Base-by-base conservation (phyloP, 1,140 invertebrate genomes). In the Scaptodrosophila lebanonensis region DNA sequence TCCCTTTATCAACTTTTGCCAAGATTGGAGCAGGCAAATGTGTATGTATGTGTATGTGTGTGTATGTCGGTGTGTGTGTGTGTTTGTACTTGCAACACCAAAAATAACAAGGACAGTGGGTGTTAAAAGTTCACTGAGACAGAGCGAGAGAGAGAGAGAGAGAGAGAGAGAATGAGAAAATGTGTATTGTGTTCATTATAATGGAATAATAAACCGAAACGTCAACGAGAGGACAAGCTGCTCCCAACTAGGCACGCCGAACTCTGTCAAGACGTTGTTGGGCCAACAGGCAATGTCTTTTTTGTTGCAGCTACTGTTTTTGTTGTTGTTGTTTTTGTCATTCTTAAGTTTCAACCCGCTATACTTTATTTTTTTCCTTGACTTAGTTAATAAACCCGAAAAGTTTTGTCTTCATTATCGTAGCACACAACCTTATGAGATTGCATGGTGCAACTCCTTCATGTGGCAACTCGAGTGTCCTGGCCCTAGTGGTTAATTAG, bases 171-270 rank as follows among this genome's bases (percentile, higher is more conserved):
- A 12, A 44, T 56, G 33, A 57, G 48, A 72, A 72, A 72, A 63
- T 64, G 56, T 71, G 73, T 73, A 69, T 79, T 79, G 73, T 79
- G 69, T 82, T 82, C 62, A 82, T 82, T 75, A 82, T 82, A 79
- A 79, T 82, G 54, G 75, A 79, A 73, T 79, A 79, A 75, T 75
- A 75, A 70, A 82, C 75, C 61, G 69, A 54, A 82, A 54, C 57
- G 61, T 25, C 64, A 33, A 48, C 30, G 22, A 25, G 8, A 8
- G 3, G 22, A 8, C 22, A 25, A 25, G 1, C n/a, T 17, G 9
- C 29, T n/a, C 15, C 16, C 17, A n/a, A 2, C 15, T 20, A 15
- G 1, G 8, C 40, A 29, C 12, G 11, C 2, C 13, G 2, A 13
- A 4, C 3, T 9, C 20, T 12, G 12, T 9, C 3, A 2, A 3